Evolutionary conservation across 1,140 invertebrate genomes (phyloP), one percentile per base, ranked within the genome.

Genomic region (Ips typographus): DNA sequence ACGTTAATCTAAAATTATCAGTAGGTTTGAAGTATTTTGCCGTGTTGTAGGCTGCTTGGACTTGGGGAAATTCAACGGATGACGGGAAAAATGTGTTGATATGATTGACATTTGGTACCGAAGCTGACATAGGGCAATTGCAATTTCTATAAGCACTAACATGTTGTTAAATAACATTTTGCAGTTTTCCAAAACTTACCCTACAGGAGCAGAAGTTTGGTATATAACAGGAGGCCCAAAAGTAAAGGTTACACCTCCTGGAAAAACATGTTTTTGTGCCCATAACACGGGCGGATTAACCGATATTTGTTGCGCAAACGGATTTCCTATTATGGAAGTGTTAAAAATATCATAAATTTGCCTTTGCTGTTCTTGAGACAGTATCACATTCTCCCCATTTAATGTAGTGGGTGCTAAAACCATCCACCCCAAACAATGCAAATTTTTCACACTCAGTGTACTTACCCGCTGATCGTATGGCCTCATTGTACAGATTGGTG

Each of bases 301-400:
- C 49, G 39, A 36, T 22, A 22, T 22, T 22, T 22, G 22, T 36
- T 22, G 37, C 7, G 22, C 40, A 43, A 8, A 39, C 37, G 47
- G 57, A 2, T 51, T 51, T 44, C 68, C 72, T 3, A 56, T 51
- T 47, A 76, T 67, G 2, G 74, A 69, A 4, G 74, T 76, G n/a
- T 73, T 74, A 2, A 75, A 47, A 36, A 56, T 72, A 55, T 75
- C 71, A 42, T 47, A 71, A 8, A 75, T 52, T 65, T 71, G 72
- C 55, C 72, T 52, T 60, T 74, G 72, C 69, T 75, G 69, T 68
- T 74, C 72, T 72, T 76, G 74, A 22, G 74, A 72, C 36, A 76
- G 40, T 49, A 76, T 65, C 4, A 76, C 68, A 42, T 71, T 72
- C 58, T 75, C 72, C 1, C 74, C 74, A 42, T 62, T 71, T 39